A percentile compares a stretch with the other conserved stretches of the same genome.
Conservation (phyloP, 2,113 vertebrate genomes). For the Equus quagga region DNA sequence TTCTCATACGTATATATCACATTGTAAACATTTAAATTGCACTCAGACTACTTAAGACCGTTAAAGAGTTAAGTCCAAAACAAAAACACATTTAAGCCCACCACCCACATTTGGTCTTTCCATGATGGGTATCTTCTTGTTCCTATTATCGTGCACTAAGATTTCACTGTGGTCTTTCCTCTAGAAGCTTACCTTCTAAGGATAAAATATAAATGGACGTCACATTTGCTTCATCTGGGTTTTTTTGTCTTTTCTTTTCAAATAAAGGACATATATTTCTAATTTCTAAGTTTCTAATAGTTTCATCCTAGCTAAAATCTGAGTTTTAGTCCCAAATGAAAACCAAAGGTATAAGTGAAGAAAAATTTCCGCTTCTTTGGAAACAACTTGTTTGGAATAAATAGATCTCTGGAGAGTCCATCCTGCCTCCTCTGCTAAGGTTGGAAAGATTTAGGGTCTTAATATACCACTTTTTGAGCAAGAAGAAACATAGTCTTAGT, state of each 20-base stretch:
- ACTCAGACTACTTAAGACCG: not conserved
- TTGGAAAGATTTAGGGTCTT: not conserved
- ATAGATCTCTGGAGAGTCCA: not conserved
- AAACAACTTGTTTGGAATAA: not conserved
- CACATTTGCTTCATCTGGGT: not conserved
- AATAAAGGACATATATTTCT: not conserved
- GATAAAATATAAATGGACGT: slow-evolving; percentile 23
- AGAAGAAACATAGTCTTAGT: not conserved
- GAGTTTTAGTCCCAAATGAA: not conserved
- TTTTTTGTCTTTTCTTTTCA: not conserved
- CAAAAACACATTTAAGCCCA: not conserved
- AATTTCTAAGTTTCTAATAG: slow-evolving; percentile 3
- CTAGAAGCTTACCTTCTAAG: not conserved
- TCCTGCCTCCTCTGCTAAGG: not conserved
- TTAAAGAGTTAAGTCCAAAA: slow-evolving; percentile 17
- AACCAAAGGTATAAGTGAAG: not conserved
- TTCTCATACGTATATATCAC: not conserved
- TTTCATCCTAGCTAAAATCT: not conserved
- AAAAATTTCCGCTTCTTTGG: not conserved
- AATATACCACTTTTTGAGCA: not conserved
- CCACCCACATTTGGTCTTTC: not conserved
- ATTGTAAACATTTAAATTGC: slow-evolving; percentile 27
- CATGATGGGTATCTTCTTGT: not conserved
- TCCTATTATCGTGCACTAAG: not conserved
- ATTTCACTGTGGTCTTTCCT: not conserved